Base-by-base conservation (phyloP, 2,888 invertebrate species). In the Hirtodrosophila duncani region DNA sequence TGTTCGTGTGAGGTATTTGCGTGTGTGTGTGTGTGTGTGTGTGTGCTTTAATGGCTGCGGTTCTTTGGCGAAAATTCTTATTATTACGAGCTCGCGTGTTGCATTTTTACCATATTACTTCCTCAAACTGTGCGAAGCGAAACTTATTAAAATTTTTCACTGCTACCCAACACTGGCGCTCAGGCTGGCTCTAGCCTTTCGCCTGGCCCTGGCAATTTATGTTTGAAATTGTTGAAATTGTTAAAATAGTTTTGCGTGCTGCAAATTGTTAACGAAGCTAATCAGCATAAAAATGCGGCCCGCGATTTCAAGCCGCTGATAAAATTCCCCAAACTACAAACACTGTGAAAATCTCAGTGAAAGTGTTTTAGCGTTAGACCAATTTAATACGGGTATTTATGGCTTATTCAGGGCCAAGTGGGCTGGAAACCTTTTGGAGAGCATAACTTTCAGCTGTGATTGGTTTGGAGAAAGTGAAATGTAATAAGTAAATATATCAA, bases 211-310 rank as follows among this genome's bases (percentile, higher is more conserved):
- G 31, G 43, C 29, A 52, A 68, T 61, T 59, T 77, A 72, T 72
- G 69, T 63, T 52, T 51, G 48, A 62, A 62, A 64, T 64, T 67
- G 44, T 13, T 57, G 57, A 46, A 51, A 59, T 59, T 59, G 44
- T 58, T 67, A 48, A 77, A 74, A 72, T 78, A 74, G 70, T 72
- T 72, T 72, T 67, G 72, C 72, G 72, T 77, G 72, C 57, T 52
- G 63, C 36, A 72, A 78, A 72, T 72, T 72, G 74, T 78, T 72
- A 72, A 67, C 67, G 37, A 63, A 52, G 56, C 70, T 72, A 72
- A 72, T 72, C 72, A 72, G 70, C 72, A 72, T 72, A 78, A 77
- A 67, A 74, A 72, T 67, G 62, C 67, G 49, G 41, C 20, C 26
- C 51, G 13, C 10, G 24, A 34, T 37, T n/a, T n/a, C n/a, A n/a